phyloP scores from a whole-genome alignment of 2,797 vertebrate species.

The Etheostoma perlongum region DNA sequence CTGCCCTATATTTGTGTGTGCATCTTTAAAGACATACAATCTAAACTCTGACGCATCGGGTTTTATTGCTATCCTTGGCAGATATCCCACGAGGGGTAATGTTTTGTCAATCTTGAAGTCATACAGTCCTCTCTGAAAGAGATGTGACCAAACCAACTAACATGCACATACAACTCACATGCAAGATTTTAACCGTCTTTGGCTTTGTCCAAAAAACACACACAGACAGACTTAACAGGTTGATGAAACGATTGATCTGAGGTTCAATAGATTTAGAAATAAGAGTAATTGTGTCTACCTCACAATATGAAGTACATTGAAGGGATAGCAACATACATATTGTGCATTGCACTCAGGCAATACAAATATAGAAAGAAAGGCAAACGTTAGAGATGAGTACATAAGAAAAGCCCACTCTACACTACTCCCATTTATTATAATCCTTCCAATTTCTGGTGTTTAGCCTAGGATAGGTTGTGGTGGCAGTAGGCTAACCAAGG shows the following conservation, averaged over 20 bases:
- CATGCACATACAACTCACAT: neutral
- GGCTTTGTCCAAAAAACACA: neutral
- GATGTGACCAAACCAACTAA: neutral
- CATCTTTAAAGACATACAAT: constrained; percentile 46
- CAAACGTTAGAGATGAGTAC: constrained; percentile 3
- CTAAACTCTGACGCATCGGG: constrained; percentile 20
- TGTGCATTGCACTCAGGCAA: neutral
- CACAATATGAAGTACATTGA: neutral
- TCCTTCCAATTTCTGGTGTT: constrained; percentile 7
- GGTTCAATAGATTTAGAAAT: neutral
- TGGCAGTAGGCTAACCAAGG: constrained; percentile 39
- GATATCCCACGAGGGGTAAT: constrained; percentile 1
- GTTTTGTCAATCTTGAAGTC: constrained; percentile 13
- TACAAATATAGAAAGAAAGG: neutral
- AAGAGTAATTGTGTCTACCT: neutral
- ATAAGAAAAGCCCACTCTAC: neutral
- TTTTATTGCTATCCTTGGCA: constrained; percentile 6
- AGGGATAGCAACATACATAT: neutral
- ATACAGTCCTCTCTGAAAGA: neutral
- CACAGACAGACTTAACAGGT: neutral
- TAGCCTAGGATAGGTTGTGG: constrained; percentile 22
- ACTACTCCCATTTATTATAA: neutral
- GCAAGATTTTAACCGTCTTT: neutral
- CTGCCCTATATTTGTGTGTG: constrained; percentile 39
- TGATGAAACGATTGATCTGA: neutral